Evolutionary conservation across 2,797 vertebrate genomes (phyloP).

Genomic region (Siniperca undulata): DNA sequence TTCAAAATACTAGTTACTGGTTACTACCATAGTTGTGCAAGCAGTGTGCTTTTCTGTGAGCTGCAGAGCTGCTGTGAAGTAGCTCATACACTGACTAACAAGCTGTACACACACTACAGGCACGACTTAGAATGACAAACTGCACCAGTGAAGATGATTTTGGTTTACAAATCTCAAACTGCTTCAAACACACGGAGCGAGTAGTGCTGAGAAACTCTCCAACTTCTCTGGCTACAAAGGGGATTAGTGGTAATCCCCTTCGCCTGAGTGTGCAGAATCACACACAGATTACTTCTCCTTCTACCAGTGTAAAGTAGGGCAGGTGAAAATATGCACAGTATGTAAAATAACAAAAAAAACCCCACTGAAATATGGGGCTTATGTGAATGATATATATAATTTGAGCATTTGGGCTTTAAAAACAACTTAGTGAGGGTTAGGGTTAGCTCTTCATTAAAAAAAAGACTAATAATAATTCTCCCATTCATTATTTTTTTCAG

Average conservation of each 20-base stretch:
- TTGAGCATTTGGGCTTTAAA: background rate
- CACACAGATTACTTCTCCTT: slow-evolving; percentile 45
- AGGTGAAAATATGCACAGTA: slow-evolving; percentile 57
- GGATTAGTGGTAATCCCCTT: slow-evolving; percentile 66
- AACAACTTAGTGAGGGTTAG: background rate
- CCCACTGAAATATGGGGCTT: background rate
- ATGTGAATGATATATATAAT: slow-evolving; percentile 13
- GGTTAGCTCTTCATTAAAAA: background rate
- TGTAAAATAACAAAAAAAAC: background rate
- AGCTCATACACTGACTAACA: slow-evolving; percentile 35
- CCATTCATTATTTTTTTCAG: background rate
- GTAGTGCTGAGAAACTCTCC: slow-evolving; percentile 36
- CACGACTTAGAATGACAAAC: background rate
- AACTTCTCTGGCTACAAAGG: slow-evolving; percentile 56
- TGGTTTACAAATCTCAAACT: slow-evolving; percentile 17
- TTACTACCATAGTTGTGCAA: background rate
- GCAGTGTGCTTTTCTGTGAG: slow-evolving; percentile 31
- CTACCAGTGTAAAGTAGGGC: slow-evolving; percentile 56
- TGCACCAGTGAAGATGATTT: slow-evolving; percentile 26
- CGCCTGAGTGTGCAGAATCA: slow-evolving; percentile 63
- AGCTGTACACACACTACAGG: background rate
- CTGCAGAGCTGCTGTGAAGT: slow-evolving; percentile 26
- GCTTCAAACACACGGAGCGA: slow-evolving; percentile 19
- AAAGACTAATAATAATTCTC: background rate
- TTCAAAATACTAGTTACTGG: slow-evolving; percentile 35